A percentile compares a stretch with the other conserved stretches of the same genome.
These are phyloP conservation scores for Xerus inauris DNA, from an alignment of 2,113 vertebrate genomes.

Conservation along the genomic window DNA sequence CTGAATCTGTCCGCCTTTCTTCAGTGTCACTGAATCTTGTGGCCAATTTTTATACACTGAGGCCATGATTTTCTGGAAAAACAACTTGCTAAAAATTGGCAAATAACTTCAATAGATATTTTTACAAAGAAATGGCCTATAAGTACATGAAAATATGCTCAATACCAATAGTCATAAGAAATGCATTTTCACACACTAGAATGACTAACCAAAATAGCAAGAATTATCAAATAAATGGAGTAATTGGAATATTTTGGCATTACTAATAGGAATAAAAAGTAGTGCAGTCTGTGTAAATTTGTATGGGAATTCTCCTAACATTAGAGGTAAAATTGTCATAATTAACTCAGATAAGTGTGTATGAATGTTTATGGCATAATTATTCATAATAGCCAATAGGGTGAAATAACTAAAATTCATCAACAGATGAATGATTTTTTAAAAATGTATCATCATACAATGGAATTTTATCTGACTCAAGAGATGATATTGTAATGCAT, in stretches of 20 bases:
- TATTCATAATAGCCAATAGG: background rate
- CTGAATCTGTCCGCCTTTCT: no score
- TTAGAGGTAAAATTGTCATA: background rate
- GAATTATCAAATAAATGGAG: background rate
- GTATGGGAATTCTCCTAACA: background rate
- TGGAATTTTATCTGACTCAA: background rate
- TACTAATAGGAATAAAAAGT: background rate
- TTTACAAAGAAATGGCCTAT: no score
- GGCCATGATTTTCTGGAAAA: no score
- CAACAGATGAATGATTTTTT: background rate
- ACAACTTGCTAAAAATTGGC: no score
- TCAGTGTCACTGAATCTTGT: no score
- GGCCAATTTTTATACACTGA: no score
- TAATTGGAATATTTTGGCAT: background rate
- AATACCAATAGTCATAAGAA: background rate
- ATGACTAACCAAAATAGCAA: background rate
- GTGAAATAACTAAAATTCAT: background rate
- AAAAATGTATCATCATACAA: background rate
- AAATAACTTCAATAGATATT: no score
- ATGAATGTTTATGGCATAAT: background rate
- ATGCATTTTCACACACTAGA: background rate
- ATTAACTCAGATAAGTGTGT: background rate
- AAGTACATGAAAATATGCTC: background rate
- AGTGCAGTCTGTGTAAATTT: background rate
- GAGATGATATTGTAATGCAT: background rate